phyloP scores from a whole-genome alignment of 2,113 vertebrate genomes.

The Grammomys dolichurus region DNA sequence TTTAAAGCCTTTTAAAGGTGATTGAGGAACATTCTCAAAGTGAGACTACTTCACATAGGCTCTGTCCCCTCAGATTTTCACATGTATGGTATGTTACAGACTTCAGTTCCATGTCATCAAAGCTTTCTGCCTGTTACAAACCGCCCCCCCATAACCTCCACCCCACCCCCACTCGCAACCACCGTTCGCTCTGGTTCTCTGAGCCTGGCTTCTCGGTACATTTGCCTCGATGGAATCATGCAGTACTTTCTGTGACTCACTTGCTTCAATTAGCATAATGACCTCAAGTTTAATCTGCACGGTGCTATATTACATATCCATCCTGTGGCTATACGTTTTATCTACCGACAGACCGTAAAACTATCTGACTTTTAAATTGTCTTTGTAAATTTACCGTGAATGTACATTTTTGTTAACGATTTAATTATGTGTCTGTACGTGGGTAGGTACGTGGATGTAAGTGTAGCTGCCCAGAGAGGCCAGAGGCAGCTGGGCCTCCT shows the following conservation, averaged over 20 bases:
- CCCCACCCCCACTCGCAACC: neutral
- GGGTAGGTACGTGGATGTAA: neutral
- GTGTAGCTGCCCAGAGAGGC: neutral
- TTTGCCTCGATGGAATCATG: no score
- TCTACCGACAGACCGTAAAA: neutral
- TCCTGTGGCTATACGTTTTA: neutral
- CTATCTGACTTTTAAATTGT: neutral
- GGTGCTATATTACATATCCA: neutral
- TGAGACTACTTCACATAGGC: neutral
- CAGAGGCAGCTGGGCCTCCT: neutral
- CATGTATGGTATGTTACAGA: neutral
- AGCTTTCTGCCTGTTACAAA: neutral
- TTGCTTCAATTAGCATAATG: neutral
- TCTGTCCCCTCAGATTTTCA: neutral
- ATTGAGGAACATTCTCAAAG: neutral
- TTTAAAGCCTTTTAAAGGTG: neutral
- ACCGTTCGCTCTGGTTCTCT: neutral
- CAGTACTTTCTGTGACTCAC: neutral
- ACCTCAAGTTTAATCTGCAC: neutral
- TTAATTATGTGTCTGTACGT: neutral
- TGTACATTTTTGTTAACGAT: neutral
- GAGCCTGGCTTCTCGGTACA: neutral
- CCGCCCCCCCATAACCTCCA: neutral
- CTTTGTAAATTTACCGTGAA: neutral
- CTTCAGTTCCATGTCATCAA: neutral